A percentile compares a stretch with the other conserved stretches of the same genome.
These are phyloP conservation scores for Orthonychiurus folsomi DNA, from an alignment of 2,888 invertebrate genomes.

Conservation along the genomic window DNA sequence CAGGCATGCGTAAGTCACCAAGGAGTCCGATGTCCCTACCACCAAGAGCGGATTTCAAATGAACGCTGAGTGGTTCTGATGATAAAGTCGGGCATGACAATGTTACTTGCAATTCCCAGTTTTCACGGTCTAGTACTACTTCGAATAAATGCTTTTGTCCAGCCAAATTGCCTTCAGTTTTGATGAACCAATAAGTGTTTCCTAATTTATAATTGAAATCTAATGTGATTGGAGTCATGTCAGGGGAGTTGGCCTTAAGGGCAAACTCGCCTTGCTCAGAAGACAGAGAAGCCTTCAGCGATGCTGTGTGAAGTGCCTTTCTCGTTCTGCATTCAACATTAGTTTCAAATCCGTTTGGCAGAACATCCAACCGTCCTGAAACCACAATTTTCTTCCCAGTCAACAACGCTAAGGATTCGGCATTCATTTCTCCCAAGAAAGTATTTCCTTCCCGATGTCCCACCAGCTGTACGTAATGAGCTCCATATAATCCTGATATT, in stretches of 20 bases:
- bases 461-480: conserved; percentile 16
- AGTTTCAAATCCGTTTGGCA: conserved; percentile 19
- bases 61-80: conserved; percentile 27
- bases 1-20: conserved; percentile 27
- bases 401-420: conserved; percentile 31
- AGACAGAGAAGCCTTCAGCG: conserved; percentile 12
- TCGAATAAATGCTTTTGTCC: conserved; percentile 22
- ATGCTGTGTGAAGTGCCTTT: conserved; percentile 23
- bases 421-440: conserved; percentile 24
- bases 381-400: conserved; percentile 30
- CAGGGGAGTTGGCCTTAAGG: conserved; percentile 35
- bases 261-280: conserved; percentile 17
- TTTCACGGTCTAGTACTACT: conserved; percentile 20
- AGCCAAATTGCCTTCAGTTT: conserved; percentile 15
- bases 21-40: conserved; percentile 24
- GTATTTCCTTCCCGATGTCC: conserved; percentile 6
- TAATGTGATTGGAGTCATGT: conserved; percentile 23
- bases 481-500: conserved; percentile 14
- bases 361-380: conserved; percentile 13
- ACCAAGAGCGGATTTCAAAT: conserved; percentile 26
- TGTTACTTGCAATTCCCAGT: conserved; percentile 28
- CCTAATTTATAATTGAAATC: conserved; percentile 22
- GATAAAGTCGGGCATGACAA: conserved; percentile 32
- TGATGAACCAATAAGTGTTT: conserved; percentile 11
- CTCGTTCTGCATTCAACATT: conserved; percentile 32